Evolutionary conservation across 2,797 vertebrate species (phyloP).

Genomic region (Arnoldichthys spilopterus): DNA sequence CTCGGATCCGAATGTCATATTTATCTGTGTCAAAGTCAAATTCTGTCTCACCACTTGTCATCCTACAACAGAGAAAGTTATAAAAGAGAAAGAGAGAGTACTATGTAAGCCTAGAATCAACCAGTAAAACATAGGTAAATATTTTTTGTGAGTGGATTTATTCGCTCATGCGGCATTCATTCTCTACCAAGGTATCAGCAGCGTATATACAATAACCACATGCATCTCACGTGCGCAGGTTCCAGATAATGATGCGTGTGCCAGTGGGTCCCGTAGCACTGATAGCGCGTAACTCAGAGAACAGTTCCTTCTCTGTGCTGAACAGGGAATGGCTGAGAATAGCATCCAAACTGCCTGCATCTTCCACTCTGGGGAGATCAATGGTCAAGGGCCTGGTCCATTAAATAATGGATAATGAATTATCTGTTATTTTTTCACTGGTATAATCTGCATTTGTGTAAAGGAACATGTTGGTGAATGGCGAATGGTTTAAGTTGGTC

Average conservation of each 20-base stretch:
- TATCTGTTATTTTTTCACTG: not conserved
- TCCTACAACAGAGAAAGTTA: slow-evolving; percentile 59
- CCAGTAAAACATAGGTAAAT: not conserved
- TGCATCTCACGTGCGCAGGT: slow-evolving; percentile 81
- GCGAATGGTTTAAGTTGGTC: too few relatives aligned
- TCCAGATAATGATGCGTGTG: slow-evolving; percentile 94
- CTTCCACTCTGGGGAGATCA: slow-evolving; percentile 53
- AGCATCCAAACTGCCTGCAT: slow-evolving; percentile 83
- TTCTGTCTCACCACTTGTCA: slow-evolving; percentile 75
- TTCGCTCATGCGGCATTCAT: not conserved
- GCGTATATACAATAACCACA: not conserved
- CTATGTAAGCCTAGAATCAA: not conserved
- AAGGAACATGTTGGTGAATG: not conserved
- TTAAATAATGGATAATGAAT: not conserved
- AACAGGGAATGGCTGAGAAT: slow-evolving; percentile 86
- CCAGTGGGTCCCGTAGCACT: slow-evolving; percentile 72
- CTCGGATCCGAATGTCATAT: slow-evolving; percentile 86
- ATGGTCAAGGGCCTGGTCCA: slow-evolving; percentile 1
- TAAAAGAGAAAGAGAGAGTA: too few relatives aligned
- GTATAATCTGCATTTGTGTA: too few relatives aligned
- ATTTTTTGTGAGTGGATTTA: not conserved
- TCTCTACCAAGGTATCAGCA: not conserved
- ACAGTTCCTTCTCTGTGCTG: slow-evolving; percentile 77
- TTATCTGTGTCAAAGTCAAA: slow-evolving; percentile 88
- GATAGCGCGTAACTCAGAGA: slow-evolving; percentile 83